Evolutionary conservation across 2,113 vertebrate genomes (phyloP).

Genomic region (Siniperca knerii): DNA sequence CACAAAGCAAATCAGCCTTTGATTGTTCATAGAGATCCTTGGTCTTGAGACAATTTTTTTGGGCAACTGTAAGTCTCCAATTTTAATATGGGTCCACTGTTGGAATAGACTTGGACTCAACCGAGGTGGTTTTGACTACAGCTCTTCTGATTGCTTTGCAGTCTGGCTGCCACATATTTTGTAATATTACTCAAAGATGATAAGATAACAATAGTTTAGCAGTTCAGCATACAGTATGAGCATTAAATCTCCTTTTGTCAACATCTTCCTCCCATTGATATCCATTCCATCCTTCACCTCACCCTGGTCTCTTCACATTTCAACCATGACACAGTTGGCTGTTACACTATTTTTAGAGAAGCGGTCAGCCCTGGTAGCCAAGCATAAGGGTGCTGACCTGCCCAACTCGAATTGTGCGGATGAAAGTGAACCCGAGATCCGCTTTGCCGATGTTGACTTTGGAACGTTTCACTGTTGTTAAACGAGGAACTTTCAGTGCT

Average conservation of each 20-base stretch:
- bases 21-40: too few relatives aligned
- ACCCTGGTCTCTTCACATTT: constrained; percentile 35
- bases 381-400: constrained; percentile 56
- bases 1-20: too few relatives aligned
- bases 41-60: background rate
- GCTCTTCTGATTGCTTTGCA: constrained; percentile 17
- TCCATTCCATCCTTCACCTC: constrained; percentile 31
- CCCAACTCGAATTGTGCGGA: constrained; percentile 30
- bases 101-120: too few relatives aligned
- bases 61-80: too few relatives aligned
- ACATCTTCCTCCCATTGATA: background rate
- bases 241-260: constrained; percentile 29
- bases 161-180: constrained; percentile 22
- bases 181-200: constrained; percentile 22
- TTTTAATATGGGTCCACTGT: too few relatives aligned
- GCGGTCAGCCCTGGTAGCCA: constrained; percentile 32
- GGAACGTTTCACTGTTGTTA: constrained; percentile 41
- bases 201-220: background rate
- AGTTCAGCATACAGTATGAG: background rate
- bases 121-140: background rate
- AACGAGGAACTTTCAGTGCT: constrained; percentile 27
- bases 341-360: constrained; percentile 52
- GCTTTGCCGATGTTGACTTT: constrained; percentile 68
- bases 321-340: constrained; percentile 40
- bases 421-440: constrained; percentile 59